phyloP scores from a whole-genome alignment of 2,888 invertebrate species.

The Ectropis crepuscularia region DNA sequence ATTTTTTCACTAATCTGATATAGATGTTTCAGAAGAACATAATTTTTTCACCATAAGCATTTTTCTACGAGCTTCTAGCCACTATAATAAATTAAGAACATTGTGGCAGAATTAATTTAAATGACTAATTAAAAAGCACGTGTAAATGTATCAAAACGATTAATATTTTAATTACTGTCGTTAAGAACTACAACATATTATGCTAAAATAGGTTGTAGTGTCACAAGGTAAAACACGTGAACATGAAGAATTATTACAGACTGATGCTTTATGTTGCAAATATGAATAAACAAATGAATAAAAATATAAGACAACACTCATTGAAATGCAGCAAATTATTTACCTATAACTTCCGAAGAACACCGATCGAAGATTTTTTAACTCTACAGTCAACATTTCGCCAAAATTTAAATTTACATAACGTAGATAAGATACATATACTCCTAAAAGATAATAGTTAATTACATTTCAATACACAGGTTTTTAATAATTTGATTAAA shows the following conservation, averaged over 20 bases:
- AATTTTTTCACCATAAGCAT: background rate
- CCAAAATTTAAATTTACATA: no score
- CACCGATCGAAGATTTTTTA: no score
- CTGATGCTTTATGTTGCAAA: background rate
- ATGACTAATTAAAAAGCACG: constrained; percentile 14
- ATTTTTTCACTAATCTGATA: no score
- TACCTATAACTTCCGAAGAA: no score
- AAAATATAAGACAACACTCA: background rate
- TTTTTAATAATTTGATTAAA: no score
- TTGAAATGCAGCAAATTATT: no score
- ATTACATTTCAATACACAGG: no score
- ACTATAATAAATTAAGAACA: constrained; percentile 19
- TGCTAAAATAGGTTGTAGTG: constrained; percentile 6
- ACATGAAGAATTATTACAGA: no score
- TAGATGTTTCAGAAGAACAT: no score
- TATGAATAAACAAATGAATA: background rate
- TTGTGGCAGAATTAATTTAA: constrained; percentile 20
- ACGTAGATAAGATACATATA: no score
- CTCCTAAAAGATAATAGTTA: no score
- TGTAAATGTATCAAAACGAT: constrained; percentile 4
- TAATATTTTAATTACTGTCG: constrained; percentile 12
- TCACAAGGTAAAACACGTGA: constrained; percentile 10
- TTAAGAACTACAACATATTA: constrained; percentile 1
- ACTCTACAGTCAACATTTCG: no score
- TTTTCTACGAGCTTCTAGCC: background rate